Percentiles rank a stretch among this genome's conserved stretches.
phyloP scores from a whole-genome alignment of 2,888 invertebrate genomes.

The Dicyrtoma fusca region DNA sequence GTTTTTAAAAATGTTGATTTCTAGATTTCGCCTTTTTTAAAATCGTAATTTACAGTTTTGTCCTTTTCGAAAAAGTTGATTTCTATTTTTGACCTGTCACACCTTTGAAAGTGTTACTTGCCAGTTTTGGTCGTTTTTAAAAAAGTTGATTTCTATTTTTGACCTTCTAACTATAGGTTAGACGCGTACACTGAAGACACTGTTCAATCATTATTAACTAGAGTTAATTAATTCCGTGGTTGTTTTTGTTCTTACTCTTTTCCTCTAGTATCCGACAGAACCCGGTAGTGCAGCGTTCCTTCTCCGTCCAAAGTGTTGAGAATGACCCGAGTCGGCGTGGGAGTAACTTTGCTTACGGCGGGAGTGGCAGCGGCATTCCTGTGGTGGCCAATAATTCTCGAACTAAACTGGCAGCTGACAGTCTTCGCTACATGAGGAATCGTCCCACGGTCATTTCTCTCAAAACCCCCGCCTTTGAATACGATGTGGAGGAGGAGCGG shows the following conservation, averaged over 20 bases:
- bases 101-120: too few species aligned
- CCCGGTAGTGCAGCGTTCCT: conserved; percentile 16
- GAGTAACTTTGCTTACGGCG: not conserved
- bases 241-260: not conserved
- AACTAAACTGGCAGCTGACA: conserved; percentile 57
- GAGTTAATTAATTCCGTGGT: not conserved
- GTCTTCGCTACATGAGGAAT: conserved; percentile 84
- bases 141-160: too few species aligned
- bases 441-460: conserved; percentile 88
- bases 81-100: too few species aligned
- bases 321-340: conserved; percentile 17
- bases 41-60: too few species aligned
- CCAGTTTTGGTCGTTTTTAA: too few species aligned
- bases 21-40: too few species aligned
- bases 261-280: conserved; percentile 36
- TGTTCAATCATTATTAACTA: not conserved
- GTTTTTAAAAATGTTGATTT: too few species aligned
- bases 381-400: not conserved
- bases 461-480: conserved; percentile 77
- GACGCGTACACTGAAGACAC: too few species aligned
- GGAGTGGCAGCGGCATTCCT: not conserved
- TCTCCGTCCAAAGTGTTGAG: conserved; percentile 49
- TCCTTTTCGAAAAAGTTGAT: too few species aligned
- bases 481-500: conserved; percentile 63
- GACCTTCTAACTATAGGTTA: too few species aligned